These are phyloP conservation scores for Xyrichtys novacula DNA, from an alignment of 2,797 vertebrate species.

Conservation along the genomic window DNA sequence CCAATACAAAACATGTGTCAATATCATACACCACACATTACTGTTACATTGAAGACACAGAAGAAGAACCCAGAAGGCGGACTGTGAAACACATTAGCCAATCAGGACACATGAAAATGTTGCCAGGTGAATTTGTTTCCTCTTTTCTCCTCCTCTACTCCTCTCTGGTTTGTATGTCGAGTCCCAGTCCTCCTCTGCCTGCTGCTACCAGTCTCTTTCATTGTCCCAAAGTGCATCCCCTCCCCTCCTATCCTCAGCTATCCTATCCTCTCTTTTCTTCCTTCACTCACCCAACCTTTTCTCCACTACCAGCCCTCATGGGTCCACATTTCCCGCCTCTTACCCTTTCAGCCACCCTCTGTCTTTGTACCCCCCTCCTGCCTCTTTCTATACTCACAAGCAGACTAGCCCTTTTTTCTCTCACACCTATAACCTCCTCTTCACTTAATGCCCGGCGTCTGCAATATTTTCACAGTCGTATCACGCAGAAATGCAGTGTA, in stretches of 20 bases:
- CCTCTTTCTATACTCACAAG: slow-evolving; percentile 36
- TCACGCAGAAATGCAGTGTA: slow-evolving; percentile 81
- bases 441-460: slow-evolving; percentile 30
- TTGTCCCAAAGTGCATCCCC: slow-evolving; percentile 49
- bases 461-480: slow-evolving; percentile 75
- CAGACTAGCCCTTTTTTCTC: slow-evolving; percentile 9
- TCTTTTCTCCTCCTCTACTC: slow-evolving; percentile 28
- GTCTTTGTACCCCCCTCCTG: slow-evolving; percentile 40
- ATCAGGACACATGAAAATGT: slow-evolving; percentile 44
- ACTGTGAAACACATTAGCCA: slow-evolving; percentile 44
- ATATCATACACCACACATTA: slow-evolving; percentile 40
- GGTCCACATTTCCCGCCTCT: slow-evolving; percentile 69
- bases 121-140: slow-evolving; percentile 67
- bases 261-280: slow-evolving; percentile 21
- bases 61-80: slow-evolving; percentile 20
- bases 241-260: not conserved
- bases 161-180: slow-evolving; percentile 34
- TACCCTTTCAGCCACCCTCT: slow-evolving; percentile 64
- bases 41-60: slow-evolving; percentile 24
- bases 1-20: not conserved
- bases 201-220: slow-evolving; percentile 49
- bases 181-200: slow-evolving; percentile 48
- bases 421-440: slow-evolving; percentile 35
- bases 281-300: slow-evolving; percentile 62
- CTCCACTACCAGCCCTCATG: slow-evolving; percentile 56